Evolutionary conservation across 1,140 invertebrate genomes (phyloP).

Genomic region (Sesamia nonagrioides): DNA sequence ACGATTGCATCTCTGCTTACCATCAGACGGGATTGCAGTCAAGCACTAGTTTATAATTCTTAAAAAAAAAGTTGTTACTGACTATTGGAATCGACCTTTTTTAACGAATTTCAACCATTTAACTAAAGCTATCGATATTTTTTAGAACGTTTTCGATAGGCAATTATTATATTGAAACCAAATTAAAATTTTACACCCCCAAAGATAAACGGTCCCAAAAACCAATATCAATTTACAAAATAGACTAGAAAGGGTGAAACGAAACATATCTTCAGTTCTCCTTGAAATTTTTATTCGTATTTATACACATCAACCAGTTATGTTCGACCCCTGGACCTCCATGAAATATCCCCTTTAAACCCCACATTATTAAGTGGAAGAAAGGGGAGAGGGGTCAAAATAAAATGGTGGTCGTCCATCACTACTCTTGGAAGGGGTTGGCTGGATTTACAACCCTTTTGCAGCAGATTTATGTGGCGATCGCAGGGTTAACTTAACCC

Average conservation of each 20-base stretch:
- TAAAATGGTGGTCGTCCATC: constrained; percentile 68
- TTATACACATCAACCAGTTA: constrained; percentile 69
- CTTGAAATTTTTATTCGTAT: constrained; percentile 82
- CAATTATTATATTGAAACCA: constrained; percentile 41
- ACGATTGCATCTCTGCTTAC: too few species aligned
- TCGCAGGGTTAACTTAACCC: constrained; percentile 72
- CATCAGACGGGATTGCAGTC: too few species aligned
- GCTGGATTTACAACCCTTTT: constrained; percentile 83
- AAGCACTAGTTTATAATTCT: too few species aligned
- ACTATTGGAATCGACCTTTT: too few species aligned
- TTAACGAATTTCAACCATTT: too few species aligned
- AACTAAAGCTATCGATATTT: too few species aligned
- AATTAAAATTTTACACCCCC: constrained; percentile 59
- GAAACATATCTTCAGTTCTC: constrained; percentile 70
- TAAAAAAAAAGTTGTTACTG: too few species aligned
- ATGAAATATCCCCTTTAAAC: constrained; percentile 43
- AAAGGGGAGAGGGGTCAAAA: constrained; percentile 54
- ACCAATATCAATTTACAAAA: constrained; percentile 76
- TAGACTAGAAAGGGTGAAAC: constrained; percentile 72
- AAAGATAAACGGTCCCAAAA: constrained; percentile 57
- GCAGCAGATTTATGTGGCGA: constrained; percentile 79
- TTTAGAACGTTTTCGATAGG: not conserved
- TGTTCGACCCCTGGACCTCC: constrained; percentile 52
- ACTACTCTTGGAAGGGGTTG: constrained; percentile 66
- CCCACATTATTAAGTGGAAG: constrained; percentile 40